A percentile compares a stretch with the other conserved stretches of the same genome.
Evolutionary conservation across 1,140 invertebrate species (phyloP).

Genomic region (Pseudomyrmex dendroicus): DNA sequence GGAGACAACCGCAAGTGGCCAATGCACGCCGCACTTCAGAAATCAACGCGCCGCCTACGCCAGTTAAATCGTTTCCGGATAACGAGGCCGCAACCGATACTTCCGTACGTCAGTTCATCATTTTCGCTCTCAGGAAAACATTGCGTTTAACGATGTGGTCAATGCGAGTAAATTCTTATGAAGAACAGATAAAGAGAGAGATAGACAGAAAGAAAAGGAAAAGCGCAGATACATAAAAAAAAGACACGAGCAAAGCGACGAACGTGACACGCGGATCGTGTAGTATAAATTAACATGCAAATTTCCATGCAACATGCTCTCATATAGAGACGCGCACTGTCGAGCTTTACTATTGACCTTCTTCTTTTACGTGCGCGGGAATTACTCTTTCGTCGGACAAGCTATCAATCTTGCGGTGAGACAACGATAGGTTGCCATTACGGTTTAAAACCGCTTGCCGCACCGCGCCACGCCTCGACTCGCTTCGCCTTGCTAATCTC

Average conservation of each 20-base stretch:
- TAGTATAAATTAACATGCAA: slow-evolving; percentile 71
- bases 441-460: slow-evolving; percentile 47
- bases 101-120: slow-evolving; percentile 34
- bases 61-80: slow-evolving; percentile 42
- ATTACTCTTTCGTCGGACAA: slow-evolving; percentile 71
- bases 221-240: slow-evolving; percentile 12
- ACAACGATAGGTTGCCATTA: slow-evolving; percentile 55
- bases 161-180: slow-evolving; percentile 40
- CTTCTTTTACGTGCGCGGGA: slow-evolving; percentile 46
- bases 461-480: neutral
- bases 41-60: slow-evolving; percentile 49
- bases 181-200: slow-evolving; percentile 40
- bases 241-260: slow-evolving; percentile 1
- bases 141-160: slow-evolving; percentile 33
- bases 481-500: slow-evolving; percentile 26
- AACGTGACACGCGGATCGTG: slow-evolving; percentile 36
- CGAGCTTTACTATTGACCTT: slow-evolving; percentile 58
- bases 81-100: slow-evolving; percentile 53
- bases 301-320: slow-evolving; percentile 49
- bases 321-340: slow-evolving; percentile 47
- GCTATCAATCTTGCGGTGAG: slow-evolving; percentile 70
- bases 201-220: neutral
- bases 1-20: neutral
- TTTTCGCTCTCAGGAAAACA: slow-evolving; percentile 48
- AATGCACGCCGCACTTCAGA: neutral